Percentiles rank a stretch among this genome's conserved stretches.
Evolutionary conservation across 2,888 invertebrate genomes (phyloP).

Genomic region (Drosophila ustulata): DNA sequence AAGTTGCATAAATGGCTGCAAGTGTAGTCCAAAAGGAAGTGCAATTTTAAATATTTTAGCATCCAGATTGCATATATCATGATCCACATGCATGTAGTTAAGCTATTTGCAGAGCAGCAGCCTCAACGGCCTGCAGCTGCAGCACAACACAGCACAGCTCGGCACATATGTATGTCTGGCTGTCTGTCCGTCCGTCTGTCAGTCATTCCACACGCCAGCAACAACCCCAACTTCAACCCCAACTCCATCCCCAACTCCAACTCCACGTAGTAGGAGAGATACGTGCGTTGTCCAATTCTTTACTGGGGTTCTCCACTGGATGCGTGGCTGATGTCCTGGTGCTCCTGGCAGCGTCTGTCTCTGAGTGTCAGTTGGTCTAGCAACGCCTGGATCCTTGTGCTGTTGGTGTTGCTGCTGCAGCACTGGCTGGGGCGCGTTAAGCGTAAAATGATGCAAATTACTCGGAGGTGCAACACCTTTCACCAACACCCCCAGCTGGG

Average conservation of each 20-base stretch:
- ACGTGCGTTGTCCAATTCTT: constrained; percentile 9
- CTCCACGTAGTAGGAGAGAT: neutral
- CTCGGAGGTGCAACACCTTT: constrained; percentile 63
- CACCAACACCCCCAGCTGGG: constrained; percentile 5
- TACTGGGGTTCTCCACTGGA: constrained; percentile 7
- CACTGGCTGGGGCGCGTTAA: constrained; percentile 55
- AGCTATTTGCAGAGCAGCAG: neutral
- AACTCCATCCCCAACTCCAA: neutral
- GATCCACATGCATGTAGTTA: neutral
- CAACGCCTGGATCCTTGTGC: constrained; percentile 30
- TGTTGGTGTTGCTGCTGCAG: constrained; percentile 18
- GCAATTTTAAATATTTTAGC: neutral
- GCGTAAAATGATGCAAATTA: constrained; percentile 73
- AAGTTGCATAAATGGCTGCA: neutral
- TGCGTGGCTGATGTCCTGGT: constrained; percentile 22
- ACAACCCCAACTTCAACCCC: neutral
- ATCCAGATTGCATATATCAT: constrained; percentile 1
- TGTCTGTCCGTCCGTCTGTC: neutral
- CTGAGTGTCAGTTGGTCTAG: constrained; percentile 56
- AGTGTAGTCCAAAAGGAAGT: neutral
- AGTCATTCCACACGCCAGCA: neutral
- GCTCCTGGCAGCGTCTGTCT: constrained; percentile 36
- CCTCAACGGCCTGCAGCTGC: constrained; percentile 37
- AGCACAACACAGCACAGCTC: neutral
- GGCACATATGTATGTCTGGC: constrained; percentile 12